Conservation (phyloP, 2,888 invertebrate species). For the Megaustenia siamemsis region DNA sequence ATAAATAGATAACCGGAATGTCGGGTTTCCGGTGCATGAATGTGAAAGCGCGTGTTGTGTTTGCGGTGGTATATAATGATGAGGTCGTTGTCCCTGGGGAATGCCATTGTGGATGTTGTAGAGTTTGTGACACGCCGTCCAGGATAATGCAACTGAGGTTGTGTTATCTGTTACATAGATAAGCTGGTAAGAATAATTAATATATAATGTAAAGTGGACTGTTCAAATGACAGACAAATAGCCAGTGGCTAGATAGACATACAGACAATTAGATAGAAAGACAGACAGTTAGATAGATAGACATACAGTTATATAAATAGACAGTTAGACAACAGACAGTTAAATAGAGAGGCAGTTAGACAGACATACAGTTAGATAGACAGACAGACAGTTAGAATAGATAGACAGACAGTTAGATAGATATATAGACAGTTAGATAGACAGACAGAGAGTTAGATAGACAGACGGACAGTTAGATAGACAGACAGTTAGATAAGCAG, state of each 20-base stretch:
- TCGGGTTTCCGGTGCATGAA: background rate
- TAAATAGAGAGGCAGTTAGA: too few species aligned
- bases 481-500: background rate
- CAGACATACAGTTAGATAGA: too few species aligned
- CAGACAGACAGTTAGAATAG: background rate
- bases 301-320: conserved; percentile 21
- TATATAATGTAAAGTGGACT: too few species aligned
- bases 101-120: background rate
- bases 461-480: background rate
- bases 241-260: background rate
- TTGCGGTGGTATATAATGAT: background rate
- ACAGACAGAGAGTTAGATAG: background rate
- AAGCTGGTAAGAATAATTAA: too few species aligned
- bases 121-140: too few species aligned
- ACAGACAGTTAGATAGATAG: conserved; percentile 1
- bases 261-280: background rate
- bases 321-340: conserved; percentile 11
- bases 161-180: too few species aligned
- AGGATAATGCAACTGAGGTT: too few species aligned
- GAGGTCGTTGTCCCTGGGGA: background rate
- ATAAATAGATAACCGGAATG: background rate
- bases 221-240: background rate
- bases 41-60: background rate
- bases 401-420: background rate
- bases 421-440: background rate